A percentile compares a stretch with the other conserved stretches of the same genome.
Conservation (phyloP, 2,888 invertebrate species). For the Mechanitis mazaeus region DNA sequence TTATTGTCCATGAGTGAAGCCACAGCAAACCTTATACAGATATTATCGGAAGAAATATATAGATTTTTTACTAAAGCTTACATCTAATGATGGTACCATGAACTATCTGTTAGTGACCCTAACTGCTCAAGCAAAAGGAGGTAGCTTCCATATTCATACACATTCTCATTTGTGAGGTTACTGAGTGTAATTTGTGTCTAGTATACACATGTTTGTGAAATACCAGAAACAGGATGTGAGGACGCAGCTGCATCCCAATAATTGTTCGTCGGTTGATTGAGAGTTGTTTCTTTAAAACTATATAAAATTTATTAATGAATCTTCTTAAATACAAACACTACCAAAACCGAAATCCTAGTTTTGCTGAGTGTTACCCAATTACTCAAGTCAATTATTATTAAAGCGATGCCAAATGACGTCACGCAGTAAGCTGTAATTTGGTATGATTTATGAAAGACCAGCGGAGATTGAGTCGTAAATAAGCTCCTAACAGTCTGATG, state of each 20-base stretch:
- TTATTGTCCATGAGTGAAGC: too few species aligned
- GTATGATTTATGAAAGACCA: conserved; percentile 22
- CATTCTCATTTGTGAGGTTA: too few species aligned
- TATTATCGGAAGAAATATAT: too few species aligned
- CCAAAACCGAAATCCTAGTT: not conserved
- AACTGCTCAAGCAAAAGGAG: not conserved
- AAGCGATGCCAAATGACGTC: conserved; percentile 24
- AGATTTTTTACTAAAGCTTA: too few species aligned
- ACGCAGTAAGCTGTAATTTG: conserved; percentile 13
- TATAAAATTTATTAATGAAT: not conserved
- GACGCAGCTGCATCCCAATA: too few species aligned
- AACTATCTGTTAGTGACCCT: too few species aligned
- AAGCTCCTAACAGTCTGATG: conserved; percentile 11
- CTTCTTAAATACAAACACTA: not conserved
- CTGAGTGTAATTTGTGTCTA: too few species aligned
- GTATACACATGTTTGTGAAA: too few species aligned
- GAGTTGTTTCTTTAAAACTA: too few species aligned
- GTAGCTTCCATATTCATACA: not conserved
- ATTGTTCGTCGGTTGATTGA: not conserved
- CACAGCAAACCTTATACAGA: too few species aligned
- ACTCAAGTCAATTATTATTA: conserved; percentile 13
- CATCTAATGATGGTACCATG: too few species aligned
- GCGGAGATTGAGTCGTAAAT: conserved; percentile 21
- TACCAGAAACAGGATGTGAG: too few species aligned
- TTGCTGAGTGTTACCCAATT: not conserved